These are phyloP conservation scores for Rhopilema esculentum DNA, from an alignment of 30 jellyfish, hydroid and myxozoan species.

Conservation along the genomic window DNA sequence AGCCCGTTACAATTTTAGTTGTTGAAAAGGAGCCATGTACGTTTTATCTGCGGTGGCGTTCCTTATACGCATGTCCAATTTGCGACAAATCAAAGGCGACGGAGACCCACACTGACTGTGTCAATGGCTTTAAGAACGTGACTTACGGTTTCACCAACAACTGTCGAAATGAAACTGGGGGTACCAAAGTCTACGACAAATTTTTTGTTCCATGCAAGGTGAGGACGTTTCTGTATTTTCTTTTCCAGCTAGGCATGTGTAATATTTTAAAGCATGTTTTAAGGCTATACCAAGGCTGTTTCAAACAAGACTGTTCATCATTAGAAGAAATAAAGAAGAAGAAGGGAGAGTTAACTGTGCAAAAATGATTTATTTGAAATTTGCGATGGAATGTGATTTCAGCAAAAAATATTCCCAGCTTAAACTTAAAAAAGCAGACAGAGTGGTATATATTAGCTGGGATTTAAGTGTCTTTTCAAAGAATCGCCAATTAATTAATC, in stretches of 20 bases:
- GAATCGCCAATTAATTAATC: no score
- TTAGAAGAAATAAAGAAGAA: no score
- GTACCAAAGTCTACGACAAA: not conserved
- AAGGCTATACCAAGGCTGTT: not conserved
- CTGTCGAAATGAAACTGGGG: conserved; percentile 61
- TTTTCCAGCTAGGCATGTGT: not conserved
- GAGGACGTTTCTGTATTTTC: not conserved
- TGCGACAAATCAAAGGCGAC: conserved; percentile 55
- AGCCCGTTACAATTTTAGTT: conserved; percentile 37
- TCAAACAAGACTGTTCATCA: no score
- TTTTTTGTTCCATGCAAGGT: conserved; percentile 26
- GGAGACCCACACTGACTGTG: conserved; percentile 65
- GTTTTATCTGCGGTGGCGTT: conserved; percentile 77
- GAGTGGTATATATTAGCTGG: no score
- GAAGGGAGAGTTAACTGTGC: no score
- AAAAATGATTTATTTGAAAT: no score
- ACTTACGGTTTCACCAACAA: conserved; percentile 35
- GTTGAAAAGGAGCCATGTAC: conserved; percentile 70
- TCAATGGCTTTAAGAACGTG: conserved; percentile 69
- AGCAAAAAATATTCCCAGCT: no score
- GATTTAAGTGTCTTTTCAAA: no score
- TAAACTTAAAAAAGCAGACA: no score
- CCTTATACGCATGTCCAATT: conserved; percentile 87
- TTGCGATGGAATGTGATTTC: no score
- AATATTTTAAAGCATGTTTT: not conserved